Base-by-base conservation (phyloP, 2,888 invertebrate species). In the Formica aserva region DNA sequence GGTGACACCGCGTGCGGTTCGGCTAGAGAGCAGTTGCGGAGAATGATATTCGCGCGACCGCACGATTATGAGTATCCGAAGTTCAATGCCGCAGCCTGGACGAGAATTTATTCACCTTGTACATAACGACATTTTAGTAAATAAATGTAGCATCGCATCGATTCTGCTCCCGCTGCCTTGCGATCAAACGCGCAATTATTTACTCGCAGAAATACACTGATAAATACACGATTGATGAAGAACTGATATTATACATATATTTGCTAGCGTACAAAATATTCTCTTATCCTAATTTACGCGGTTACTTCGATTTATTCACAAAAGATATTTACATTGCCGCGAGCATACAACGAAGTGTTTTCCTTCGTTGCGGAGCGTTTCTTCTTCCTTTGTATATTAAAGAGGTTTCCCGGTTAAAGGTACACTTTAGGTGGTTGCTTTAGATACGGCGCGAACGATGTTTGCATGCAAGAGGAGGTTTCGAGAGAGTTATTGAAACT, bases 41-140 rank as follows among this genome's bases (percentile, higher is more conserved):
- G 52, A 85, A 82, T 82, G 76, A 81, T 76, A 57, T 62, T 66
- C n/a, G 72, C 60, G 60, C 38, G 62, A 77, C 84, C 84, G 69
- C 77, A 69, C 52, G 62, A 85, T 84, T 76, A 83, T 66, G 84
- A 80, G 72, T 69, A 69, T 62, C 52, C 74, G 74, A 84, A 84
- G 65, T 84, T 84, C 69, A 67, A 75, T 85, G 72, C 74, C 41
- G 52, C 81, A 65, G 32, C 52, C 38, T 60, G 45, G 63, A 22
- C 81, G 75, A n/a, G 52, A 81, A 81, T 75, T 81, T 81, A 80
- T 80, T 45, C 71, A 66, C 22, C 38, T 67, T 29, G 52, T 15
- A 22, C 15, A 75, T 22, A 15, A 48, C 66, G 41, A 26, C 8
- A 15, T 48, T 76, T 66, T 63, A 62, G 45, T 35, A 35, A 13